Evolutionary conservation across 2,888 invertebrate genomes (phyloP), one percentile per base, ranked within the genome.

Genomic region (Lasioglossum leucozonium): DNA sequence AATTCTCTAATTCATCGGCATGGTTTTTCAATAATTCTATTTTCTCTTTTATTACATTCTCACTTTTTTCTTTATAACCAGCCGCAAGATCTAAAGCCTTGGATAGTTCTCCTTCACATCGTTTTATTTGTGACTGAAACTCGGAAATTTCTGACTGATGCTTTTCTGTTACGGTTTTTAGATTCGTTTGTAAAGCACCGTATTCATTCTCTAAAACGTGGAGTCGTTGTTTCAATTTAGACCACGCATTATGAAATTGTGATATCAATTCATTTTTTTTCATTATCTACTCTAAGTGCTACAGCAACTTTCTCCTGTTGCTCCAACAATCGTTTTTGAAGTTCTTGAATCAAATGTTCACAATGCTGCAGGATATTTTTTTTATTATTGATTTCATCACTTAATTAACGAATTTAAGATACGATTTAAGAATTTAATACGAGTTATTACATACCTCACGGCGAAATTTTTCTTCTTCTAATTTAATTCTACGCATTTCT

Each of bases 251-350:
- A 80, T 97, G 96, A 67, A 97, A 96, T 91, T 96, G 97, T 5
- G 95, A 92, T 79, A 98, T 96, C 0, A 97, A 97, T 0, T 95
- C 95, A 91, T 98, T 98, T 93, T 98, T n/a, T 98, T 0, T 97
- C 96, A 79, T 96, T 96, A 94, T 98, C 98, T 0, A 98, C 97
- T 94, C 97, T 96, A 8, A 98, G 94, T 0, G 98, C 98, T 0
- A 98, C 97, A 0, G 98, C 97, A 44, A 98, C 94, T 91, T 97
- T 97, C 93, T 98, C 97, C 93, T 98, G 97, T 90, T 97, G 97
- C 89, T 98, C 98, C 42, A 98, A 95, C 75, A 97, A 95, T 88
- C 97, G 97, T 89, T 96, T 96, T 93, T 98, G 98, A 1, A 98
- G 95, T 76, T 97, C 96, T 91, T 97, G 97, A 76, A 98, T 97